These are phyloP conservation scores for Genyomyrus donnyi DNA, from an alignment of 2,113 vertebrate species.

Conservation along the genomic window DNA sequence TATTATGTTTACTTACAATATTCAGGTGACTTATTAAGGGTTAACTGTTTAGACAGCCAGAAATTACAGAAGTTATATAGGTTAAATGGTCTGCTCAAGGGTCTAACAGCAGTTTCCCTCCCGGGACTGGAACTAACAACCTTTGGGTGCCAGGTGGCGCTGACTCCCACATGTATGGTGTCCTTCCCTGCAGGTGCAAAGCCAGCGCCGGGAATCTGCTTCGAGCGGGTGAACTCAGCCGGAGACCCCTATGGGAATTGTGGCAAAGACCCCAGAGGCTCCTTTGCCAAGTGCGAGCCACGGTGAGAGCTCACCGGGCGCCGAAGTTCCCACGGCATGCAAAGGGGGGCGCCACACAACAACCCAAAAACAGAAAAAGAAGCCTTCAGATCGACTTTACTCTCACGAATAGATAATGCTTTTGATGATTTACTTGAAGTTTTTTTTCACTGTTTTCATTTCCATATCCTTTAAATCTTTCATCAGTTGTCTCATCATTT, in stretches of 20 bases:
- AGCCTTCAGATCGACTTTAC: background rate
- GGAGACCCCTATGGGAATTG: constrained; percentile 98
- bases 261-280: constrained; percentile 85
- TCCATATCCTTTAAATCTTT: background rate
- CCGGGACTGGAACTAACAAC: background rate
- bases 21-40: background rate
- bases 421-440: background rate
- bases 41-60: background rate
- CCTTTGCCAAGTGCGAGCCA: constrained; percentile 82
- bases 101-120: background rate
- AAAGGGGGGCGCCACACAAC: background rate
- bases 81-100: background rate
- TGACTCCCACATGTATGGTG: background rate
- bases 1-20: background rate
- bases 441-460: background rate
- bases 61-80: background rate
- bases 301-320: constrained; percentile 56
- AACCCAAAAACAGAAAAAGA: background rate
- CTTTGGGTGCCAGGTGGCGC: background rate
- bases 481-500: background rate
- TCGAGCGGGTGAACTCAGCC: constrained; percentile 91
- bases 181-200: constrained; percentile 58
- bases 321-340: background rate
- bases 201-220: constrained; percentile 92
- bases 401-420: background rate